A percentile compares a stretch with the other conserved stretches of the same genome.
Evolutionary conservation across 2,888 invertebrate species (phyloP).

Genomic region (Athalia cordata): DNA sequence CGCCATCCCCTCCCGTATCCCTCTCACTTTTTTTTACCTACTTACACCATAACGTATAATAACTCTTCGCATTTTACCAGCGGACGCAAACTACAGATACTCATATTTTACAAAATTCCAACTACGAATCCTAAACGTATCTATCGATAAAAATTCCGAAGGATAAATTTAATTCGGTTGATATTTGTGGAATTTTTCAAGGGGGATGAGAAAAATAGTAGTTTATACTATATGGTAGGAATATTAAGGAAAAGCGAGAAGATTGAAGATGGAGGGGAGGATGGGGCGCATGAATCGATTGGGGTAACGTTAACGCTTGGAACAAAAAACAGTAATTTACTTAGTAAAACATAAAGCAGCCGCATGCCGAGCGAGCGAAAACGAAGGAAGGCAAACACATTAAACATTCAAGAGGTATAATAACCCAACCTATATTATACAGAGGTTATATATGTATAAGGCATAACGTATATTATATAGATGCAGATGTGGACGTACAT

Average conservation of each 20-base stretch:
- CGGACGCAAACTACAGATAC: background rate
- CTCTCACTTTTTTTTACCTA: background rate
- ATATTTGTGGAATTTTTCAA: too few relatives aligned
- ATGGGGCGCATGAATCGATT: constrained; percentile 33
- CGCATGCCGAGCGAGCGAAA: constrained; percentile 47
- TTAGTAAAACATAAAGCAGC: constrained; percentile 73
- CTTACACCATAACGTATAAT: background rate
- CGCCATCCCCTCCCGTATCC: background rate
- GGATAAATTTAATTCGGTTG: too few relatives aligned
- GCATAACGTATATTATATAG: background rate
- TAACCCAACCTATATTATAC: constrained; percentile 62
- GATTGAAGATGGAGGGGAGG: background rate
- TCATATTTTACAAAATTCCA: background rate
- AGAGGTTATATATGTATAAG: background rate
- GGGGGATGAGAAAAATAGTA: too few relatives aligned
- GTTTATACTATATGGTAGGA: too few relatives aligned
- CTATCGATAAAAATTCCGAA: too few relatives aligned
- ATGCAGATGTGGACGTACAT: constrained; percentile 22
- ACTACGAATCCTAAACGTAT: background rate
- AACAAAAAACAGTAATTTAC: constrained; percentile 69
- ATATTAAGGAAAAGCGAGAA: too few relatives aligned
- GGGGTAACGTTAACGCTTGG: constrained; percentile 33
- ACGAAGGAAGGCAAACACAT: constrained; percentile 73
- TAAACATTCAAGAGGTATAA: constrained; percentile 74
- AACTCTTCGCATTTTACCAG: background rate